Percentiles rank a stretch among this genome's conserved stretches.
phyloP scores from a whole-genome alignment of 1,140 invertebrate species.

The Saxidomus purpurata region DNA sequence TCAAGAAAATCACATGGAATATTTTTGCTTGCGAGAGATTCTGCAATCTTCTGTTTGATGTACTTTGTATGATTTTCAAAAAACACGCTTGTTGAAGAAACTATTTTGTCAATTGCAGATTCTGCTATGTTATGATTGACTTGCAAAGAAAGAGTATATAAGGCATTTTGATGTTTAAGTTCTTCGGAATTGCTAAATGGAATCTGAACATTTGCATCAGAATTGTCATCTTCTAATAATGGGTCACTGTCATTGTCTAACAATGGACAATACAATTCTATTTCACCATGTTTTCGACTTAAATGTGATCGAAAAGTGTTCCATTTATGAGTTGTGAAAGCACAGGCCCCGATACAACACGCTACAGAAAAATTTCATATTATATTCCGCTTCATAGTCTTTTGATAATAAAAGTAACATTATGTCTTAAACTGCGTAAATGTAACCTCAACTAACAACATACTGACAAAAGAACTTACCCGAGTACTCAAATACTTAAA shows the following conservation, averaged over 20 bases:
- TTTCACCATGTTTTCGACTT: constrained; percentile 19
- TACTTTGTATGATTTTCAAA: constrained; percentile 14
- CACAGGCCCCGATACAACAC: background rate
- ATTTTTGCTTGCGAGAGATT: background rate
- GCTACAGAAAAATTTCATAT: constrained; percentile 19
- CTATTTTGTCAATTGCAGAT: constrained; percentile 23
- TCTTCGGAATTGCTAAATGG: constrained; percentile 29
- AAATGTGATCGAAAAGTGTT: constrained; percentile 34
- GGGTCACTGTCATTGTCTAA: background rate
- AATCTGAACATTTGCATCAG: constrained; percentile 16
- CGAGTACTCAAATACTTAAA: too few relatives aligned
- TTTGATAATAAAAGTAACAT: too few relatives aligned
- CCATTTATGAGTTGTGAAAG: constrained; percentile 48
- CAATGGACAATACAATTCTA: background rate
- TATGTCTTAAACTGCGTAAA: too few relatives aligned
- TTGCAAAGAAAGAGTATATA: constrained; percentile 42
- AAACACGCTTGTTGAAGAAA: constrained; percentile 24
- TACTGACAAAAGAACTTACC: too few relatives aligned
- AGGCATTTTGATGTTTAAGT: constrained; percentile 29
- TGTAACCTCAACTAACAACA: too few relatives aligned
- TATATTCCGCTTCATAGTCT: too few relatives aligned
- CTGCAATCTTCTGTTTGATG: constrained; percentile 21
- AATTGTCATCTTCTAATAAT: background rate
- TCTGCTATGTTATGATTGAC: constrained; percentile 21
- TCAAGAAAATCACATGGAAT: constrained; percentile 18